phyloP scores from a whole-genome alignment of 2,888 invertebrate genomes.

The Xestobium rufovillosum region DNA sequence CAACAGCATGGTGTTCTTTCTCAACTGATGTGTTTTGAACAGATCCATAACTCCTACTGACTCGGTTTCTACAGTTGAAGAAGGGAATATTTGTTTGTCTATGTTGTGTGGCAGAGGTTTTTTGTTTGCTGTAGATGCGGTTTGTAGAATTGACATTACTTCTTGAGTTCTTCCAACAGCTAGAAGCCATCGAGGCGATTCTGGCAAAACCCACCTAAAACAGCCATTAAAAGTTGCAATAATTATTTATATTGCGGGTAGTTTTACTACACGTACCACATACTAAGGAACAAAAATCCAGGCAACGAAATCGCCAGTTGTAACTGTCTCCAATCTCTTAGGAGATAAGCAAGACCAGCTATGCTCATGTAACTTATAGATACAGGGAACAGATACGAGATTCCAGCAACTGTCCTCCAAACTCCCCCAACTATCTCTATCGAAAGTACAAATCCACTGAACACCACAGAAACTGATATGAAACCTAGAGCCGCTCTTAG shows the following conservation, averaged over 20 bases:
- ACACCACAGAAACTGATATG: conserved; percentile 74
- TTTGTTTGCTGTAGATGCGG: conserved; percentile 59
- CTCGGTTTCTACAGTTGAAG: conserved; percentile 38
- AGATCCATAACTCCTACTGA: conserved; percentile 54
- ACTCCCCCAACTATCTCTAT: conserved; percentile 73
- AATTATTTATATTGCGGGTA: too few species aligned
- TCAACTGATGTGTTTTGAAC: conserved; percentile 56
- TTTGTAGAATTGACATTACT: conserved; percentile 57
- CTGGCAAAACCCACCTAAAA: conserved; percentile 66
- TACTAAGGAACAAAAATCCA: conserved; percentile 56
- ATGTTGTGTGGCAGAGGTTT: conserved; percentile 57
- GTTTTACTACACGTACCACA: conserved; percentile 66
- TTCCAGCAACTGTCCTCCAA: conserved; percentile 73
- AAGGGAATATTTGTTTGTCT: conserved; percentile 57
- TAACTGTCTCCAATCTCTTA: conserved; percentile 65
- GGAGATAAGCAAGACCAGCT: conserved; percentile 60
- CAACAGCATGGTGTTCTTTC: conserved; percentile 62
- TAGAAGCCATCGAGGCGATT: conserved; percentile 71
- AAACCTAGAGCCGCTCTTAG: conserved; percentile 65
- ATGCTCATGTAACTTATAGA: conserved; percentile 69
- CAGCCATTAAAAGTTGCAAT: too few species aligned
- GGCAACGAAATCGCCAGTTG: conserved; percentile 68
- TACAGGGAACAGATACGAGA: conserved; percentile 72
- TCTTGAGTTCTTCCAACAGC: conserved; percentile 65
- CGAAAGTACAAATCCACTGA: conserved; percentile 70